Base-by-base conservation (phyloP, 2,113 vertebrate genomes). In the Orientallactaga bullata region DNA sequence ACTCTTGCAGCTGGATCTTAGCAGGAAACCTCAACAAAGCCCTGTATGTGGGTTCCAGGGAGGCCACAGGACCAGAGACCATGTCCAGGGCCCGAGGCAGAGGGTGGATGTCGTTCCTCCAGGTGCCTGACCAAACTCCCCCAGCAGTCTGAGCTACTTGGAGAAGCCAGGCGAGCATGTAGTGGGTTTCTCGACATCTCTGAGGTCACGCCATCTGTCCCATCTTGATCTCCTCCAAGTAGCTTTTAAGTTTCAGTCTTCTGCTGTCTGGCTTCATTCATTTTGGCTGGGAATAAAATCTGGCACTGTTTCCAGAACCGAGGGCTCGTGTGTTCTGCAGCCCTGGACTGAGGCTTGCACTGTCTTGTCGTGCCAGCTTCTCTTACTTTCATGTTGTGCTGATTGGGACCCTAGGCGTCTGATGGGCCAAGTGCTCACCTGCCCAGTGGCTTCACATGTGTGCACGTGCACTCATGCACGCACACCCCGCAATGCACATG, bases 1-100 rank as follows among this genome's bases (percentile, higher is more conserved):
- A 13, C 30, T 51, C 66, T 76, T 16, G 39, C 39, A 68, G 95
- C 97, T 95, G 96, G 93, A 89, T 66, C 81, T 0, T 32, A 55
- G 78, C 0, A 20, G 47, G 24, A 93, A 65, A 26, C 37, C 84
- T 80, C 93, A 81, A 95, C 97, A 93, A 94, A 97, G 96, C 96
- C 93, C 39, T 78, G 95, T 95, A 97, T 97, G 97, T 97, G 97
- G 96, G 81, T 96, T 97, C 96, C 97, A 94, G 72, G 30, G 97
- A 98, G 97, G 97, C 96, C 95, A 93, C 94, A 94, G 97, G 92
- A 96, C 42, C 91, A 97, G 95, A 97, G 97, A 96, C 85, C 37
- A 84, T 95, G 94, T 94, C 95, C 94, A 84, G 95, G 96, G 83
- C 89, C 95, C 47, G 76, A 95, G 97, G 96, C 60, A 3, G n/a